These are phyloP conservation scores for Danio kyathit DNA, from an alignment of 2,797 vertebrate genomes.

Conservation along the genomic window DNA sequence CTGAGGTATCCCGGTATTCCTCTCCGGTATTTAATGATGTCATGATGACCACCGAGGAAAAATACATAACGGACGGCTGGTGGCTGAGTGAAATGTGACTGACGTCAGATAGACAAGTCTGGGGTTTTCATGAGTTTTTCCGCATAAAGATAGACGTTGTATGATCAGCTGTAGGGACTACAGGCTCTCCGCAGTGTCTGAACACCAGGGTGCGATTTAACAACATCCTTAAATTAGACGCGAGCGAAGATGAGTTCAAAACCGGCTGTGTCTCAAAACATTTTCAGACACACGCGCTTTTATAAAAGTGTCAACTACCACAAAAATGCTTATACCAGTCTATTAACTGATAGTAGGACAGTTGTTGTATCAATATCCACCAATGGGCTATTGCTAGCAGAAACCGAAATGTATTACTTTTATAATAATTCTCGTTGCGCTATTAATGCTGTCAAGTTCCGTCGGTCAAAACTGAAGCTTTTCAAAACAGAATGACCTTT, in stretches of 20 bases:
- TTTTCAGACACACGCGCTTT: neutral
- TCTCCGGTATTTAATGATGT: constrained; percentile 42
- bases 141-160: neutral
- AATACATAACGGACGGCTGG: constrained; percentile 20
- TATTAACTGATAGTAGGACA: neutral
- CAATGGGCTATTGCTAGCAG: neutral
- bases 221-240: constrained; percentile 3
- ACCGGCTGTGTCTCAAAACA: neutral
- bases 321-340: neutral
- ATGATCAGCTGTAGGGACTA: neutral
- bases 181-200: neutral
- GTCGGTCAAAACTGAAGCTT: neutral
- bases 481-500: neutral
- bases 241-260: neutral
- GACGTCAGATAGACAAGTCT: constrained; percentile 40
- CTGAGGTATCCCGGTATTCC: constrained; percentile 38
- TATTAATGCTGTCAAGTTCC: constrained; percentile 30
- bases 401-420: neutral
- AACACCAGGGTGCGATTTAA: neutral
- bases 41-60: constrained; percentile 26
- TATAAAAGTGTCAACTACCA: neutral
- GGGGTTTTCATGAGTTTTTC: constrained; percentile 40
- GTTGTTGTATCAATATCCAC: neutral
- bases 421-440: neutral
- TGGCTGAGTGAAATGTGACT: neutral